Evolutionary conservation across 2,888 invertebrate species (phyloP).

Genomic region (Diarsia dahlii): DNA sequence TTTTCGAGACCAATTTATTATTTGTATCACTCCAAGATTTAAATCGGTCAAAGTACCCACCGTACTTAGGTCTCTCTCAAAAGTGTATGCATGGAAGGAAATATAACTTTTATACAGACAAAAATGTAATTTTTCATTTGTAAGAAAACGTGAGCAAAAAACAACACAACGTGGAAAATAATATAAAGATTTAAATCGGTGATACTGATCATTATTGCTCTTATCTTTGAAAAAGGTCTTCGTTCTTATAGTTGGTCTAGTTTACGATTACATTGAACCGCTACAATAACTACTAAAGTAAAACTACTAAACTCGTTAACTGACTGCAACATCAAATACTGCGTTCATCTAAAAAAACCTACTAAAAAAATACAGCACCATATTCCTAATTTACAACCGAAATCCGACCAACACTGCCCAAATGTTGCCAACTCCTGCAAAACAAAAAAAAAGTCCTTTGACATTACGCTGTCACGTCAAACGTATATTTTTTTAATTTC

Average conservation of each 20-base stretch:
- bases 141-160: too few relatives aligned
- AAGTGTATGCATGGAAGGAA: too few relatives aligned
- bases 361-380: background rate
- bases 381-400: slow-evolving; percentile 13
- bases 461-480: slow-evolving; percentile 45
- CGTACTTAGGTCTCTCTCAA: too few relatives aligned
- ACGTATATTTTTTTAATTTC: slow-evolving; percentile 57
- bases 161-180: too few relatives aligned
- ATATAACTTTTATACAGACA: too few relatives aligned
- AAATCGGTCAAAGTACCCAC: background rate
- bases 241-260: background rate
- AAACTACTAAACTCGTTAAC: slow-evolving; percentile 1
- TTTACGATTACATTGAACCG: background rate
- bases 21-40: background rate
- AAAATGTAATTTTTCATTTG: too few relatives aligned
- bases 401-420: slow-evolving; percentile 13
- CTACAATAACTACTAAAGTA: background rate
- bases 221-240: background rate
- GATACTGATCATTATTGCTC: background rate
- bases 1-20: slow-evolving; percentile 3
- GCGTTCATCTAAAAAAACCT: background rate
- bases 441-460: slow-evolving; percentile 46
- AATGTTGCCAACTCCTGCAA: slow-evolving; percentile 14
- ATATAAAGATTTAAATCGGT: background rate
- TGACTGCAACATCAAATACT: background rate